Evolutionary conservation across 2,888 invertebrate species (phyloP), one percentile per base, ranked within the genome.

Genomic region (Ormyrus rosae): DNA sequence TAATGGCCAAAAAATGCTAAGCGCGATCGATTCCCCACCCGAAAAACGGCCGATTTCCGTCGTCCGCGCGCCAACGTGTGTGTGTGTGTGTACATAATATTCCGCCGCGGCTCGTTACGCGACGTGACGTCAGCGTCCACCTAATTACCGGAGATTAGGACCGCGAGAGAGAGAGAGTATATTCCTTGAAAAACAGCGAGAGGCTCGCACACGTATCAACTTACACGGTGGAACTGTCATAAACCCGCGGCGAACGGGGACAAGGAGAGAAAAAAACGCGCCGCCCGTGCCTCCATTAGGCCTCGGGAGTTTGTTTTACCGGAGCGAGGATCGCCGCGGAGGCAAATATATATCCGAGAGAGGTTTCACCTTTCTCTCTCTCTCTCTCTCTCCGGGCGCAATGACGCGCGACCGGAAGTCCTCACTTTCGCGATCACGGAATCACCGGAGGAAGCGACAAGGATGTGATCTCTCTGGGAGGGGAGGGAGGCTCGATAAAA

Each of bases 401-500:
- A 80, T 77, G 73, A 73, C 56, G 73, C 77, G 65, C 65, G 78
- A 75, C 77, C 80, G 82, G 80, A 82, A 82, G 58, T 80, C 71
- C 67, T 6, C 63, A 78, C 74, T 82, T 82, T 82, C 71, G 74
- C 48, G 63, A 70, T 64, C 50, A 56, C 60, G 72, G 45, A 58
- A 72, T 13, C 55, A 45, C 63, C 9, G 55, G 69, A 81, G 58
- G 73, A 77, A 73, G 53, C 50, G 58, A 10, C 50, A 61, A 68
- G 81, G 56, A 77, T 77, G 58, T 13, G 53, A 10, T n/a, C 19
- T 10, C 46, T 19, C 19, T 73, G 50, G 34, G 19, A 13, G 19
- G 19, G 19, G 19, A 19, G 19, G 19, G 19, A 19, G 19, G 19
- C 19, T 19, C 1, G 19, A 19, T 19, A 19, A 19, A 19, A 19